phyloP scores from a whole-genome alignment of 2,888 invertebrate genomes.

The Parapristionchus giblindavisi region DNA sequence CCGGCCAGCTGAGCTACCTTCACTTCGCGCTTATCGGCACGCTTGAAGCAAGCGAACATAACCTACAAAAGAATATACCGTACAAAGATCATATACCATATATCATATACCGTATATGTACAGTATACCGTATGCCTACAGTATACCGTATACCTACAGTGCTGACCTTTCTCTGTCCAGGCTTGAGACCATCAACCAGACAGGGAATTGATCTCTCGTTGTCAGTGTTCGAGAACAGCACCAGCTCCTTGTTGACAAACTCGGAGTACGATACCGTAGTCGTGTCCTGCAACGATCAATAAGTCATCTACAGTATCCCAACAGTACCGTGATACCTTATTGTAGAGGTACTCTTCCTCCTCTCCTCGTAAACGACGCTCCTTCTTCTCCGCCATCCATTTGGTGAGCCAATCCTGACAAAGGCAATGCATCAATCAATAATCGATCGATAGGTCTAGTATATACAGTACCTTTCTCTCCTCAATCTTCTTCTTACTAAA shows the following conservation, averaged over 20 bases:
- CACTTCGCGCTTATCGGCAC: constrained; percentile 92
- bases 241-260: constrained; percentile 67
- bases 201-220: constrained; percentile 80
- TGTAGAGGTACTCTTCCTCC: constrained; percentile 65
- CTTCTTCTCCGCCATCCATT: constrained; percentile 84
- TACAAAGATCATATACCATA: too few relatives aligned
- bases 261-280: constrained; percentile 60
- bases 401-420: constrained; percentile 85
- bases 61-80: too few relatives aligned
- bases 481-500: constrained; percentile 94
- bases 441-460: too few relatives aligned
- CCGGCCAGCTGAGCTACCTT: constrained; percentile 98
- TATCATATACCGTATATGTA: background rate
- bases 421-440: too few relatives aligned
- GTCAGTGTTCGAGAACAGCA: constrained; percentile 67
- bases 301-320: too few relatives aligned
- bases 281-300: constrained; percentile 60
- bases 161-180: constrained; percentile 86
- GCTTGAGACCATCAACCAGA: constrained; percentile 81
- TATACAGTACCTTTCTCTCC: constrained; percentile 84
- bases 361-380: constrained; percentile 53
- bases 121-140: too few relatives aligned
- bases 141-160: too few relatives aligned
- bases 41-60: constrained; percentile 82
- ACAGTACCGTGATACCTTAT: constrained; percentile 50